Evolutionary conservation across 2,113 vertebrate species (phyloP).

Genomic region (Spea bombifrons): DNA sequence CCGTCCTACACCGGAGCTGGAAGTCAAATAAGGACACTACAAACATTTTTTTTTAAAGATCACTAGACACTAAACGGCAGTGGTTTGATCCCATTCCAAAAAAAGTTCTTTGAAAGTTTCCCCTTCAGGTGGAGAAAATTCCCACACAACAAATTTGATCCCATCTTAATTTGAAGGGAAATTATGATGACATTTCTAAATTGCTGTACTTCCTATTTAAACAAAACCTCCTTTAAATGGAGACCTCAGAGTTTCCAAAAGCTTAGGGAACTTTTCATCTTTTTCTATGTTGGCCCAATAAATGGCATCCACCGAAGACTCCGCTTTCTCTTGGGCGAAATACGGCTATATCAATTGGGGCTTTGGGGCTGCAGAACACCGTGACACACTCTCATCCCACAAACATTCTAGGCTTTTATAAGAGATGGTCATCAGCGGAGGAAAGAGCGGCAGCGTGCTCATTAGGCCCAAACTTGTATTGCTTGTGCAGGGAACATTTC

Average conservation of each 20-base stretch:
- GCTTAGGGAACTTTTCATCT: too few relatives aligned
- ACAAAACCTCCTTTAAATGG: not conserved
- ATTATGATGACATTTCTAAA: not conserved
- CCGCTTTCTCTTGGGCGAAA: too few relatives aligned
- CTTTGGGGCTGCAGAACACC: too few relatives aligned
- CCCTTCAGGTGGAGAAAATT: slow-evolving; percentile 45
- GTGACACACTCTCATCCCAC: too few relatives aligned
- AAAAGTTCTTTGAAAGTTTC: slow-evolving; percentile 39
- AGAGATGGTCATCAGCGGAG: too few relatives aligned
- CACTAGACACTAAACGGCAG: slow-evolving; percentile 20
- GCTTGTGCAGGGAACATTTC: too few relatives aligned
- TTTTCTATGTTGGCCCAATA: too few relatives aligned
- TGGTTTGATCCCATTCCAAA: slow-evolving; percentile 35
- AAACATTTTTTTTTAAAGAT: not conserved
- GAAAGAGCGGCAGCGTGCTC: too few relatives aligned
- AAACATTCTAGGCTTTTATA: too few relatives aligned
- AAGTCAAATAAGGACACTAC: slow-evolving; percentile 40
- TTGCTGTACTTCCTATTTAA: not conserved
- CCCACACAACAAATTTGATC: slow-evolving; percentile 15
- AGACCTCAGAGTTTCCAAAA: not conserved
- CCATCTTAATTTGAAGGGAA: slow-evolving; percentile 2
- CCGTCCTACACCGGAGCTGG: not conserved
- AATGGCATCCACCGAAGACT: too few relatives aligned
- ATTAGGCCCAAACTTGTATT: too few relatives aligned
- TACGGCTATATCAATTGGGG: too few relatives aligned